Base-by-base conservation (phyloP, 2,113 vertebrate genomes). In the Neopipo cinnamomea region DNA sequence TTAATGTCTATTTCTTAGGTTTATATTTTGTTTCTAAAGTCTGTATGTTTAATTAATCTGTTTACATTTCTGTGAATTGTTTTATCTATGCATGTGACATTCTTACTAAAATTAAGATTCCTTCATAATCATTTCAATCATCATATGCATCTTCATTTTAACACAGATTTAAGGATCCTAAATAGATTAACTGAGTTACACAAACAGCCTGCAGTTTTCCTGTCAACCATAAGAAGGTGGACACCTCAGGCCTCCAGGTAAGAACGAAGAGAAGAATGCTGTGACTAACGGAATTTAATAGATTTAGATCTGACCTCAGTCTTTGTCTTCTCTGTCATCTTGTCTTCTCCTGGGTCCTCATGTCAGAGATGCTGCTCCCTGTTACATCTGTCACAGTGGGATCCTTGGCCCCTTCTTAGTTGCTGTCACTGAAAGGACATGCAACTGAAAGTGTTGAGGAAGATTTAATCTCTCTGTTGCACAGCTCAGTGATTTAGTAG, bases 401-500 rank as follows among this genome's bases (percentile, higher is more conserved):
- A 67, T 84, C 62, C 86, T 91, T 83, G 89, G 83, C 37, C 70
- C 42, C 52, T 80, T 95, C 52, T 8, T 24, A 70, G 75, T 39
- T 49, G 24, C 77, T 92, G 77, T 79, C 91, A 94, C 71, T 50
- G 56, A 88, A 68, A 88, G 56, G 90, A 92, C 82, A 72, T 0
- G 1, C 31, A 77, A 49, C 42, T 5, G 0, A 46, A 88, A 95
- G 16, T 77, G 80, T 65, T 88, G 78, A 81, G 80, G 59, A 81
- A 92, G 71, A 91, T 90, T 95, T 95, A 72, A 93, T 95, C 68
- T 94, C 59, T 63, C 16, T 91, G 81, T 28, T 94, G 84, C 83
- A 92, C 68, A 94, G 80, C 61, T 92, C 85, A 89, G 84, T 94
- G 81, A 88, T 95, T 96, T 92, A 84, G 84, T 66, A 78, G 46